Conservation (phyloP, 2,113 vertebrate genomes). For the Holacanthus passer region DNA sequence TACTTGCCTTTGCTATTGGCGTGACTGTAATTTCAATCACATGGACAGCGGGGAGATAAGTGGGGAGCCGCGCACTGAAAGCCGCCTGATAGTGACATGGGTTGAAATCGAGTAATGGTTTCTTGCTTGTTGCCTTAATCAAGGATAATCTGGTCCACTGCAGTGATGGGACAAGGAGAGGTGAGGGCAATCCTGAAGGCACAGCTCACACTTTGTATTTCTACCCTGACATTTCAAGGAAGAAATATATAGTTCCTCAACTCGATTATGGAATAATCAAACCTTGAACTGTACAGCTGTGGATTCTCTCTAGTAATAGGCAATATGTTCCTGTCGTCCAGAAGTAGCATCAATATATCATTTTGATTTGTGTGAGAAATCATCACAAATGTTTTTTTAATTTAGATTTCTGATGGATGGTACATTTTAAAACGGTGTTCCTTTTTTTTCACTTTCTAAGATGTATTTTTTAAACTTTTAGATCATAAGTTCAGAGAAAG, state of each 20-base stretch:
- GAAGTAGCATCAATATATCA: too few species aligned
- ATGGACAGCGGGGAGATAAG: slow-evolving; percentile 58
- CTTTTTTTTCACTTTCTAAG: too few species aligned
- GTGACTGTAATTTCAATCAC: slow-evolving; percentile 74
- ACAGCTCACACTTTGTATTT: not conserved
- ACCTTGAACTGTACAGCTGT: not conserved
- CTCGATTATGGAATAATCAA: slow-evolving; percentile 32
- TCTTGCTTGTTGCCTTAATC: slow-evolving; percentile 40
- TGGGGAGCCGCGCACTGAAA: slow-evolving; percentile 48
- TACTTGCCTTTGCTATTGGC: slow-evolving; percentile 68
- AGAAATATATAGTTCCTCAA: slow-evolving; percentile 44
- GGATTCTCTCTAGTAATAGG: not conserved
- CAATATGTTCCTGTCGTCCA: too few species aligned
- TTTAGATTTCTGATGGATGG: not conserved
- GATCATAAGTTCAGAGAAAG: not conserved
- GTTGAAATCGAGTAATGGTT: slow-evolving; percentile 64
- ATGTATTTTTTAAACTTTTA: not conserved
- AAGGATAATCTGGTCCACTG: slow-evolving; percentile 40
- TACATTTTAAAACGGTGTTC: too few species aligned
- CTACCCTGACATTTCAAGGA: not conserved
- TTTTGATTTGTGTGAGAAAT: not conserved
- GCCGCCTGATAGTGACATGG: slow-evolving; percentile 57
- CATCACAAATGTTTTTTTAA: slow-evolving; percentile 2
- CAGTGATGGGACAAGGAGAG: slow-evolving; percentile 25
- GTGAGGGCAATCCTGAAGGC: not conserved